These are phyloP conservation scores for Phlogophora meticulosa DNA, from an alignment of 2,888 invertebrate genomes.

Conservation along the genomic window DNA sequence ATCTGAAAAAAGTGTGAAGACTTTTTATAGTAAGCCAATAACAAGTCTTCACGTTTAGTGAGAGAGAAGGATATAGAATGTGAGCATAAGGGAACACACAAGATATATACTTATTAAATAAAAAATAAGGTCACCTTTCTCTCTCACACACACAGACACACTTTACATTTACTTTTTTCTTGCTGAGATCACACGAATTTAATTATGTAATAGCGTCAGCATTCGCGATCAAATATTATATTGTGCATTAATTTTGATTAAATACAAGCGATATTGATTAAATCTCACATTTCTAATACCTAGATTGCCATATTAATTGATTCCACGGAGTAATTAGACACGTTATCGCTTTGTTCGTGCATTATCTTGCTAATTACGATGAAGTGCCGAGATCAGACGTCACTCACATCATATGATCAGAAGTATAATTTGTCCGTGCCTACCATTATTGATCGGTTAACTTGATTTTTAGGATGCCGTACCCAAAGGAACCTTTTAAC, in stretches of 20 bases:
- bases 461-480: too few species aligned
- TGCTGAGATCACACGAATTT: neutral
- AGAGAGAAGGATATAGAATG: too few species aligned
- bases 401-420: neutral
- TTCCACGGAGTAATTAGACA: slow-evolving; percentile 18
- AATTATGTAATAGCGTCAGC: neutral
- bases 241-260: slow-evolving; percentile 30
- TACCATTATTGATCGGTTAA: neutral
- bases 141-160: too few species aligned
- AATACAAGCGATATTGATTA: slow-evolving; percentile 31
- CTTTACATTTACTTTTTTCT: too few species aligned
- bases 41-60: too few species aligned
- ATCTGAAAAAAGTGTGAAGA: too few species aligned
- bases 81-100: too few species aligned
- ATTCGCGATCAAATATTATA: slow-evolving; percentile 27
- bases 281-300: slow-evolving; percentile 8
- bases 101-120: too few species aligned
- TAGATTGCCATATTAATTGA: slow-evolving; percentile 13
- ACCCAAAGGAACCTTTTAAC: too few species aligned
- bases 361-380: slow-evolving; percentile 29
- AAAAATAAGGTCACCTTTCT: too few species aligned
- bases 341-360: slow-evolving; percentile 19
- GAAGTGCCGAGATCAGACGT: slow-evolving; percentile 9
- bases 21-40: too few species aligned
- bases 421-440: neutral